Base-by-base conservation (phyloP, 1,140 invertebrate genomes). In the Mesaphorura yosii region DNA sequence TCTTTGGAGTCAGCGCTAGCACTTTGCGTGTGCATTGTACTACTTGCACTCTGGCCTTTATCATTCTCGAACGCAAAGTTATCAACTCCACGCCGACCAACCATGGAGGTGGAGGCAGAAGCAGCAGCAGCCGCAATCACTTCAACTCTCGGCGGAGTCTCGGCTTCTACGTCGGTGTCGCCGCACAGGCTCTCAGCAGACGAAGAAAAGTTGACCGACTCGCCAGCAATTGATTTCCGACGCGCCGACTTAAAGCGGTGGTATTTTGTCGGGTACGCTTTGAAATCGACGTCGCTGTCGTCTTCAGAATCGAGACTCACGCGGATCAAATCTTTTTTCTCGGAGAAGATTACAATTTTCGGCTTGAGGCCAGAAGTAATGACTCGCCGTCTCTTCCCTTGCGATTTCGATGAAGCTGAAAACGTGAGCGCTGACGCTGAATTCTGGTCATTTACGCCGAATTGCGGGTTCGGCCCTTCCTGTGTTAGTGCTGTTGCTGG, bases 321-420 rank as follows among this genome's bases (percentile, higher is more conserved):
- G n/a, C 57, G 41, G 22, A 63, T 57, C 15, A 59, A 44, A 45
- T 63, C 58, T 28, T 57, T 59, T 25, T 55, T 51, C 23, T 63
- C 58, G 0, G 61, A 63, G 44, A 58, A 58, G 38, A 61, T 63
- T 12, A 61, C 54, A 12, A 59, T 56, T 51, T 49, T 56, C 17
- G 59, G 53, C 51, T 56, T 52, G 29, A 55, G 29, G 14, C 56
- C 61, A 51, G 53, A 49, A 39, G 55, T 55, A 25, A 53, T 53
- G 20, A 49, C 48, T 19, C 56, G 45, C 6, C 52, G 23, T 39
- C 45, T 56, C 17, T 46, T 53, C 48, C n/a, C n/a, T n/a, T n/a
- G n/a, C n/a, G n/a, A n/a, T n/a, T n/a, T n/a, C 0, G 5, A 34
- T 22, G n/a, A 20, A 41, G 31, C 37, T 44, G n/a, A n/a, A n/a